Evolutionary conservation across 2,113 vertebrate genomes (phyloP), one percentile per base, ranked within the genome.

Genomic region (Mobula birostris): DNA sequence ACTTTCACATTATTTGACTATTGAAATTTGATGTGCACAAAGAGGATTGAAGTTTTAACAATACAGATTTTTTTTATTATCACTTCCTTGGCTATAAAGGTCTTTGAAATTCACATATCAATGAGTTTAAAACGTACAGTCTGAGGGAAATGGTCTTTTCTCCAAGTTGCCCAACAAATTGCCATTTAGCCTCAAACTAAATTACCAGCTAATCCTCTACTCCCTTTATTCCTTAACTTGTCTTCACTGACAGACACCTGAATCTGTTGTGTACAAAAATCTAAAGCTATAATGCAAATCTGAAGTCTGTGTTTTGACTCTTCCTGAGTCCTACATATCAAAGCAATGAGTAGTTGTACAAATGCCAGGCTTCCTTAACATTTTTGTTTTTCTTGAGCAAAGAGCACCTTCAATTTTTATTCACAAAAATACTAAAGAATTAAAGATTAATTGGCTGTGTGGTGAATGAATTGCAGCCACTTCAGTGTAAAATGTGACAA

Each of bases 401-500:
- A 40, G n/a, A 70, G 63, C 66, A 40, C 91, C 21, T 56, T 93
- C 11, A 2, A 19, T 56, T 24, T 74, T 74, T 74, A 21, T 74
- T 74, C 70, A 56, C 36, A 32, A 32, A 90, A 14, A 66, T 66
- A 14, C 27, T 61, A 93, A 56, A 93, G 40, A 48, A 93, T 93
- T 72, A 93, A 40, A 36, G 90, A 92, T 40, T 92, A 92, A 92
- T 72, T 36, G 66, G 90, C 61, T 92, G 17, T 21, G n/a, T 72
- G 61, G 15, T 72, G 66, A 92, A 32, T 72, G 90, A 92, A 40
- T 72, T 68, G 90, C 32, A 15, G 19, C 32, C 68, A 72, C 88
- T 70, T 40, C 88, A 40, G 66, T 70, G 66, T n/a, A 36, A n/a
- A 92, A 92, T 92, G 36, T 48, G 70, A 40, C 32, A 70, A 70